phyloP scores from a whole-genome alignment of 2,797 vertebrate species.

The Novumbra hubbsi region DNA sequence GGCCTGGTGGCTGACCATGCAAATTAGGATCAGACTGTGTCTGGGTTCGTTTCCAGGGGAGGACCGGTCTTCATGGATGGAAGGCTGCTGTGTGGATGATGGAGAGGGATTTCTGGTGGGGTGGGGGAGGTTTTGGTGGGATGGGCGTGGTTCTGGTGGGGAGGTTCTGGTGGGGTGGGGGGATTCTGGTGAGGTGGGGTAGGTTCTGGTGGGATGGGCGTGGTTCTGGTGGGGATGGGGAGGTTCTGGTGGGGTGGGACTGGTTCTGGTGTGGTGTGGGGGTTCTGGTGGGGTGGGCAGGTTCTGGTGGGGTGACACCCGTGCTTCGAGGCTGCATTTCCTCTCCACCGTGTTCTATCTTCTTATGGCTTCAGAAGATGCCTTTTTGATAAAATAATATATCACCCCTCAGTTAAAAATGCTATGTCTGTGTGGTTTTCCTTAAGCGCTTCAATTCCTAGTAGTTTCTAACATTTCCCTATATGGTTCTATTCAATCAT shows the following conservation, averaged over 20 bases:
- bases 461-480: neutral
- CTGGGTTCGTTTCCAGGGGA: conserved; percentile 52
- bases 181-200: conserved; percentile 4
- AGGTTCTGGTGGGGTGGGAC: conserved; percentile 3
- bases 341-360: neutral
- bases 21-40: conserved; percentile 40
- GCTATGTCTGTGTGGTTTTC: neutral
- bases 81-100: conserved; percentile 40
- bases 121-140: conserved; percentile 1
- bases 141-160: conserved; percentile 18
- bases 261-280: conserved; percentile 6
- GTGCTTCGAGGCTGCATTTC: neutral
- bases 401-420: neutral
- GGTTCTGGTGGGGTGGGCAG: too few species aligned
- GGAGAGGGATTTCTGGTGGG: conserved; percentile 21
- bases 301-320: neutral
- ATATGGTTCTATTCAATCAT: neutral
- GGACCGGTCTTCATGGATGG: conserved; percentile 46
- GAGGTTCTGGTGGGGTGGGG: neutral
- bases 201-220: conserved; percentile 5
- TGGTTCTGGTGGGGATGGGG: conserved; percentile 6
- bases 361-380: conserved; percentile 7
- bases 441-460: neutral
- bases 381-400: conserved; percentile 14
- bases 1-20: conserved; percentile 21